Percentiles rank a stretch among this genome's conserved stretches.
Conservation (phyloP, 2,797 vertebrate genomes). For the Bovichtus diacanthus region DNA sequence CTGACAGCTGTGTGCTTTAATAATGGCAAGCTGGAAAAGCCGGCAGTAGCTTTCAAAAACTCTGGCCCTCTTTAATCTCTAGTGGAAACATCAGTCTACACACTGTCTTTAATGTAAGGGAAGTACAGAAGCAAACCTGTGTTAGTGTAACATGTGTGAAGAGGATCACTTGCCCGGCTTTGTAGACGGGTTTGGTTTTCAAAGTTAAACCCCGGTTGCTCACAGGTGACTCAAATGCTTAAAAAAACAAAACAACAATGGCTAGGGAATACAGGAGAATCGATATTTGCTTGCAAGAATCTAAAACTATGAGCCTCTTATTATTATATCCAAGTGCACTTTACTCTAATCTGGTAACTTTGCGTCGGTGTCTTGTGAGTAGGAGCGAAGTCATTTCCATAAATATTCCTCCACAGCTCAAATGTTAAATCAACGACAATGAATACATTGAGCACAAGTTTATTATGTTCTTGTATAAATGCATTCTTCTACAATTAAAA, state of each 20-base stretch:
- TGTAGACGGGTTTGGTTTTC: slow-evolving; percentile 2
- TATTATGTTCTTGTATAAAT: slow-evolving; percentile 4
- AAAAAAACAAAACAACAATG: neutral
- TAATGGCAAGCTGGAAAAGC: slow-evolving; percentile 1
- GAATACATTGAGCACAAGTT: slow-evolving; percentile 6
- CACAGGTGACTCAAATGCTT: neutral
- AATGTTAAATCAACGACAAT: slow-evolving; percentile 9
- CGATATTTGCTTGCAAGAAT: neutral
- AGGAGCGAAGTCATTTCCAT: slow-evolving; percentile 50
- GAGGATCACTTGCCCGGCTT: slow-evolving; percentile 1
- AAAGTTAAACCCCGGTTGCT: slow-evolving; percentile 15
- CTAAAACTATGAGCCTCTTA: neutral
- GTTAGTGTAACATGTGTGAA: neutral
- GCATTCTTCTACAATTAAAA: neutral
- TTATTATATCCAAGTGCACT: neutral
- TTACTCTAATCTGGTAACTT: slow-evolving; percentile 17
- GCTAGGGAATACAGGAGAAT: neutral
- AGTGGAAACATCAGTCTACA: slow-evolving; percentile 2
- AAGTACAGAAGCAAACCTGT: slow-evolving; percentile 13
- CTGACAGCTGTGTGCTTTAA: slow-evolving; percentile 18
- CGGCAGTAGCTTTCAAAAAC: neutral
- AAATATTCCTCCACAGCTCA: slow-evolving; percentile 39
- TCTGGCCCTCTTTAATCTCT: neutral
- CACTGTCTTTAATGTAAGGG: neutral
- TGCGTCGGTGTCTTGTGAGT: slow-evolving; percentile 24